Evolutionary conservation across 2,797 vertebrate species (phyloP).

Genomic region (Catostomus latipinnis): DNA sequence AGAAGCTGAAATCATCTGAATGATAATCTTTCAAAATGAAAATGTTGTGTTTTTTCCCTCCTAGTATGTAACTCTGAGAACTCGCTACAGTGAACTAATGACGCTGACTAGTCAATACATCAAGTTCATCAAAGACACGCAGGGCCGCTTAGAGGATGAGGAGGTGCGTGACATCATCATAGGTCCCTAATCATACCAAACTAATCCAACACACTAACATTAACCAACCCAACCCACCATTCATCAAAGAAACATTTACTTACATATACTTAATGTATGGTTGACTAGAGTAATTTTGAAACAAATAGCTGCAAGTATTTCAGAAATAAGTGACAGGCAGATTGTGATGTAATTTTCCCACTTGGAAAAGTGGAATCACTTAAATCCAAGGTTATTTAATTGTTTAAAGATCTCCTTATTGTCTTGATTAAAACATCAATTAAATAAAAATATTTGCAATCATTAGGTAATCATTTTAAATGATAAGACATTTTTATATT

Average conservation of each 20-base stretch:
- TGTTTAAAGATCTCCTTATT: too few species aligned
- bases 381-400: too few species aligned
- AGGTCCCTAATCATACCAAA: conserved; percentile 68
- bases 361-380: too few species aligned
- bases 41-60: conserved; percentile 30
- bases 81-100: conserved; percentile 94
- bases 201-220: conserved; percentile 58
- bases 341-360: neutral
- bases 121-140: conserved; percentile 92
- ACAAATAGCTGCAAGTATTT: neutral
- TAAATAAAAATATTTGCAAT: too few species aligned
- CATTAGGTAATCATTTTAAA: too few species aligned
- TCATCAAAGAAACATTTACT: conserved; percentile 43
- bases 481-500: too few species aligned
- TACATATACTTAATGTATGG: conserved; percentile 70
- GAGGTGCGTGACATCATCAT: conserved; percentile 85
- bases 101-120: conserved; percentile 97
- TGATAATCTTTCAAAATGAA: neutral
- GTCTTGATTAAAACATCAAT: too few species aligned
- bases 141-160: conserved; percentile 90
- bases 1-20: neutral
- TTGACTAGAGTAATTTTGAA: conserved; percentile 60
- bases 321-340: neutral
- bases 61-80: conserved; percentile 94
- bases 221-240: conserved; percentile 43